A percentile compares a stretch with the other conserved stretches of the same genome.
Evolutionary conservation across 2,797 vertebrate genomes (phyloP).

Genomic region (Eidolon dupreanum): DNA sequence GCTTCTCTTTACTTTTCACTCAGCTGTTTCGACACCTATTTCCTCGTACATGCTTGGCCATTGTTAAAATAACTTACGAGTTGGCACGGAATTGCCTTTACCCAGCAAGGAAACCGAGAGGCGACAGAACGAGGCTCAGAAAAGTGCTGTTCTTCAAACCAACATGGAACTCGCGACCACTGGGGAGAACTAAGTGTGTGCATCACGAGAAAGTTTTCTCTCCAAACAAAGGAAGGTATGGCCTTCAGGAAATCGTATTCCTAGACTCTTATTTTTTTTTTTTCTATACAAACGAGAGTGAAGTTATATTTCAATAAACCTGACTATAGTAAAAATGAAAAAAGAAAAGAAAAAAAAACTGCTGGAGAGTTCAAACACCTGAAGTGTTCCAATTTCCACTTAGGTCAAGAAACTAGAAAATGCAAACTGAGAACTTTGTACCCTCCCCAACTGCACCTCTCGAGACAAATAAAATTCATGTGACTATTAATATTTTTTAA

Average conservation of each 20-base stretch:
- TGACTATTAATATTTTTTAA: neutral
- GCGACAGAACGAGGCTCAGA: neutral
- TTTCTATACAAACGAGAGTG: neutral
- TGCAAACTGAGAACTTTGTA: neutral
- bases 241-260: neutral
- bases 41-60: neutral
- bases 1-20: neutral
- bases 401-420: neutral
- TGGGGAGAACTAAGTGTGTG: neutral
- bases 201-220: neutral
- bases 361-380: neutral
- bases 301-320: neutral
- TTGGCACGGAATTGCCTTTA: neutral
- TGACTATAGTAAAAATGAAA: neutral
- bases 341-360: neutral
- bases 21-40: neutral
- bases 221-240: neutral
- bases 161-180: neutral
- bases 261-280: neutral
- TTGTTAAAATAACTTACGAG: neutral
- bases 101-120: neutral
- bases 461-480: neutral
- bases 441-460: neutral
- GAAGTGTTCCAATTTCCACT: neutral
- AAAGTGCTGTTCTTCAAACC: neutral